A percentile compares a stretch with the other conserved stretches of the same genome.
These are phyloP conservation scores for Rhagologus leucostigma DNA, from an alignment of 2,113 vertebrate species.

Conservation along the genomic window DNA sequence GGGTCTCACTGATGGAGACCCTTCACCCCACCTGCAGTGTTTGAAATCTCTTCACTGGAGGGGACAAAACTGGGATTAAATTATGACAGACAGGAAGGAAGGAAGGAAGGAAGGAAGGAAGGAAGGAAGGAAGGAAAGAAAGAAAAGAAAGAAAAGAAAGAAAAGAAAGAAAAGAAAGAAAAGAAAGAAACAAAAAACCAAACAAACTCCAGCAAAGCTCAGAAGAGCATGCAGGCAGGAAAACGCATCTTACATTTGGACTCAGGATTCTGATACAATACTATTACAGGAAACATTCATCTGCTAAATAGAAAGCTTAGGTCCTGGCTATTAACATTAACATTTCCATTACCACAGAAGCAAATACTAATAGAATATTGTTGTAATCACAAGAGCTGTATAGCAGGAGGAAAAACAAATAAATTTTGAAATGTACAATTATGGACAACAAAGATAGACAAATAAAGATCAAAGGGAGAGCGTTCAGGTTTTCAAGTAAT, in stretches of 20 bases:
- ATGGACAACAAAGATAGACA: neutral
- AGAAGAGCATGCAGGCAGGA: neutral
- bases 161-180: rapidly evolving
- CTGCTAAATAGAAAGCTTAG: neutral
- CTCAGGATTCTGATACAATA: neutral
- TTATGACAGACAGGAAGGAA: neutral
- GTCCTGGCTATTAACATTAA: neutral
- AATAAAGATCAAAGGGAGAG: neutral
- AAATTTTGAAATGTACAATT: neutral
- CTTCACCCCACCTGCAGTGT: neutral
- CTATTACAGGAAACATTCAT: neutral
- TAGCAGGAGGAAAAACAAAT: neutral
- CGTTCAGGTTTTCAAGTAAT: neutral
- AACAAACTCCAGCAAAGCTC: neutral
- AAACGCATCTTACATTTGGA: neutral
- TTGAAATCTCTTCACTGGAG: neutral
- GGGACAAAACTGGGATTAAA: neutral
- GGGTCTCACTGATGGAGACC: neutral
- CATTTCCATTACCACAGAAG: neutral
- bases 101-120: no score
- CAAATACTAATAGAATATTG: neutral
- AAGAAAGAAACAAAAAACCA: neutral
- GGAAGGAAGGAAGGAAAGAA: no score
- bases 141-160: no score
- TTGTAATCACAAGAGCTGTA: neutral